Evolutionary conservation across 2,113 vertebrate genomes (phyloP).

Genomic region (Rhombomys opimus): DNA sequence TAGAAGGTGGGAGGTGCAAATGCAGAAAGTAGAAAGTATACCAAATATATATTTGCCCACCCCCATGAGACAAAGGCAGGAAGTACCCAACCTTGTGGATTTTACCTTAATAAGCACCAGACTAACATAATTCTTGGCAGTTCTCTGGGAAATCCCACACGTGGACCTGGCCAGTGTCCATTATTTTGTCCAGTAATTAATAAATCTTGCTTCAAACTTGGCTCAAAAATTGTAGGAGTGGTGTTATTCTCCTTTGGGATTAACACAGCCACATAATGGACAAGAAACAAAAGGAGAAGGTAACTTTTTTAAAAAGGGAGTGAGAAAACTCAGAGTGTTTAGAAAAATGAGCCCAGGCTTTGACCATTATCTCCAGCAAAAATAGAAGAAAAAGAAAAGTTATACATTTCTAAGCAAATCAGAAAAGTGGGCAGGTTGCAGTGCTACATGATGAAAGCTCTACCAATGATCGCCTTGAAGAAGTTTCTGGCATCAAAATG

Average conservation of each 20-base stretch:
- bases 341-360: not conserved
- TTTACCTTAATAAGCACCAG: too few species aligned
- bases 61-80: too few species aligned
- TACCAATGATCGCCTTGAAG: too few species aligned
- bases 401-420: not conserved
- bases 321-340: not conserved
- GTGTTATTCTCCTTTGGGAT: not conserved
- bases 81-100: too few species aligned
- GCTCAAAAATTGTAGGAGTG: not conserved
- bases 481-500: too few species aligned
- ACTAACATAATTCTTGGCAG: not conserved
- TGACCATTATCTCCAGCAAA: not conserved
- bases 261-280: not conserved
- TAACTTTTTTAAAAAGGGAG: not conserved
- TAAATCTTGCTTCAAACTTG: not conserved
- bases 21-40: not conserved
- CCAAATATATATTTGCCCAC: too few species aligned
- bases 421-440: not conserved
- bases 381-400: not conserved
- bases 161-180: not conserved
- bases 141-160: not conserved
- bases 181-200: not conserved
- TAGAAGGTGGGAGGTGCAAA: too few species aligned
- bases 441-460: not conserved
- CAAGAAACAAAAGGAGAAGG: not conserved